Evolutionary conservation across 64 coral and sea anemone species (phyloP).

Genomic region (Montipora sp.): DNA sequence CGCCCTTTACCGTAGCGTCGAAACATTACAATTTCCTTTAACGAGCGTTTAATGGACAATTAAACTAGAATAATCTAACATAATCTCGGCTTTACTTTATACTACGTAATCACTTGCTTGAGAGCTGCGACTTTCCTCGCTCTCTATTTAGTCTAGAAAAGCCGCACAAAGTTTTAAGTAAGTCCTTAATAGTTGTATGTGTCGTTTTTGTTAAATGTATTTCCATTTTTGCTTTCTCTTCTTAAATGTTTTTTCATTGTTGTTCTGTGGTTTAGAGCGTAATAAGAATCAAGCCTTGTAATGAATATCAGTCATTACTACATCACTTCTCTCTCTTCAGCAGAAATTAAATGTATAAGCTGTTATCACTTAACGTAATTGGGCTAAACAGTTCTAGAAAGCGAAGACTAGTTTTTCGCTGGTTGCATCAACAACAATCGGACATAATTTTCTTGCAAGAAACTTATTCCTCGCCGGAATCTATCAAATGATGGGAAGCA

Average conservation of each 20-base stretch:
- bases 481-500: conserved; percentile 25
- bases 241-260: neutral
- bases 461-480: neutral
- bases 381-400: conserved; percentile 44
- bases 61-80: neutral
- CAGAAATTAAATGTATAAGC: conserved; percentile 30
- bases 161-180: neutral
- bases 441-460: conserved; percentile 44
- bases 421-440: conserved; percentile 23
- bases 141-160: neutral
- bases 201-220: too few relatives aligned
- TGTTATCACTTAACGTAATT: conserved; percentile 35
- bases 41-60: neutral
- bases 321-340: neutral
- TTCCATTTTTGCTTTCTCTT: neutral
- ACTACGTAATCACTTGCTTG: neutral
- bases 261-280: too few relatives aligned
- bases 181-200: neutral
- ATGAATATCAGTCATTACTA: neutral
- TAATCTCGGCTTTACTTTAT: neutral
- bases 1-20: neutral
- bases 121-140: neutral
- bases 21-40: conserved; percentile 8
- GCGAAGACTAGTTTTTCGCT: conserved; percentile 30
- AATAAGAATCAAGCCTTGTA: too few relatives aligned